These are phyloP conservation scores for Chionoecetes opilio DNA, from an alignment of 1,140 invertebrate species.

Conservation along the genomic window DNA sequence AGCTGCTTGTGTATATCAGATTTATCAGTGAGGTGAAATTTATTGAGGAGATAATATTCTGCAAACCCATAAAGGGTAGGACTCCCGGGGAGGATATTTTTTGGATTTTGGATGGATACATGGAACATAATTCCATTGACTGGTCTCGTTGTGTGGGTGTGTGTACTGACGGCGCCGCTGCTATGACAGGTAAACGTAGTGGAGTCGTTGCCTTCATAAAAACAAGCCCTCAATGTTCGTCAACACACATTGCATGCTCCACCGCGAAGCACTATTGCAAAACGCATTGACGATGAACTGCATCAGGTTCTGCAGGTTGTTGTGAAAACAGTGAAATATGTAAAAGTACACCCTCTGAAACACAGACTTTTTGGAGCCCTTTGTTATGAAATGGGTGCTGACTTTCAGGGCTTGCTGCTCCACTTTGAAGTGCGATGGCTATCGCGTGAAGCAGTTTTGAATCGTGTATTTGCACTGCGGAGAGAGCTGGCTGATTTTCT, in stretches of 20 bases:
- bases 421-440: constrained; percentile 47
- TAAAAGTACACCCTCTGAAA: constrained; percentile 57
- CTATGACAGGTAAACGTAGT: constrained; percentile 54
- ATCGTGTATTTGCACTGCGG: constrained; percentile 54
- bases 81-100: constrained; percentile 12
- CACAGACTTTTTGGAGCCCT: constrained; percentile 52
- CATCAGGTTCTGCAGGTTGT: constrained; percentile 54
- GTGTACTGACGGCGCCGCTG: constrained; percentile 42
- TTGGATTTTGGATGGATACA: constrained; percentile 36
- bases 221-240: constrained; percentile 36
- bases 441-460: constrained; percentile 43
- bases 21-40: too few species aligned
- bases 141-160: constrained; percentile 36
- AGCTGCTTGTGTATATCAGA: too few species aligned
- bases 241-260: constrained; percentile 51
- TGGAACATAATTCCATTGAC: constrained; percentile 41
- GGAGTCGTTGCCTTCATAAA: constrained; percentile 60
- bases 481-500: constrained; percentile 46
- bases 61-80: constrained; percentile 39
- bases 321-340: constrained; percentile 49
- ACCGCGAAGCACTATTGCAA: constrained; percentile 55
- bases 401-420: constrained; percentile 57
- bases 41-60: too few species aligned
- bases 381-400: constrained; percentile 53
- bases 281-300: constrained; percentile 58